Evolutionary conservation across 2,113 vertebrate species (phyloP), one percentile per base, ranked within the genome.

Genomic region (Clarias magur): DNA sequence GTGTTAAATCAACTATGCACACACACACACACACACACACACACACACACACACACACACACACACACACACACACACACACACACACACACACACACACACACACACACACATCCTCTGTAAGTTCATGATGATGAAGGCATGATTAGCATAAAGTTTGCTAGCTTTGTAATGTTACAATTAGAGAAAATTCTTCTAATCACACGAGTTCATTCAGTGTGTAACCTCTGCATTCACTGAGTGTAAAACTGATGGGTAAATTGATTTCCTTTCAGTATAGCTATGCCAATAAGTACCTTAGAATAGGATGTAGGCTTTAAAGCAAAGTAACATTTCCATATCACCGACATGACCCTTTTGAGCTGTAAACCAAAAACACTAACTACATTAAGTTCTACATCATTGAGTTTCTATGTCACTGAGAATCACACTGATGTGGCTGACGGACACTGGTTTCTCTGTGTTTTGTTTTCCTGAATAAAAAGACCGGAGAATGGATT

Each of bases 381-480:
- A 70, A 12, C 48, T 7, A 78, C 17, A 48, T 48, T 48, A 48
- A 48, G 48, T 19, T 3, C 48, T 86, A 83, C n/a, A 21, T 4
- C 56, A 34, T 34, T 83, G 62, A 6, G n/a, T 53, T 68, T 57
- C 53, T 54, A 82, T 68, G 80, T 79, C 72, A 83, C n/a, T 25
- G 54, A 65, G 38, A 65, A 25, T 53, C 11, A 73, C 78, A 76
- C 42, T 30, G 42, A 54, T 48, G 15, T n/a, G 54, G 21, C 19
- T 70, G 30, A 80, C 8, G 23, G 27, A 72, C 30, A 62, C 21
- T 68, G 38, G 54, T 65, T 60, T 56, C 38, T 38, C 42, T 25
- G 21, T 62, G 75, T 80, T 30, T 19, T 72, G 2, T 85, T 23
- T 60, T 19, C 53, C 82, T 38, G 38, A 68, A 70, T 13, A 59